Evolutionary conservation across 2,888 invertebrate genomes (phyloP), one percentile per base, ranked within the genome.

Genomic region (Drosophila subquinaria): DNA sequence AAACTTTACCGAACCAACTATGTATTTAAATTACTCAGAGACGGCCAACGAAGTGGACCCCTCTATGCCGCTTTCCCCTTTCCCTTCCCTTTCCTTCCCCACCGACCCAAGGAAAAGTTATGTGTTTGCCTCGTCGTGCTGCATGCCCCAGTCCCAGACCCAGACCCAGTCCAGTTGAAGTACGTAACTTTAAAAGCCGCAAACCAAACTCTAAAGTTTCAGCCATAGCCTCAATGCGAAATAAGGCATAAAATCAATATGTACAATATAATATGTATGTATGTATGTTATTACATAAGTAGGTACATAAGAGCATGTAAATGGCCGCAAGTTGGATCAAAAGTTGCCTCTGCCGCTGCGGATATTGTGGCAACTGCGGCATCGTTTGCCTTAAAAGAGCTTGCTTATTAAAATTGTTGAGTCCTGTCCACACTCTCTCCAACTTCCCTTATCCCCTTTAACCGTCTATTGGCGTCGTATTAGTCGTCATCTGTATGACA

Each of bases 401-500:
- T 88, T 60, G 78, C 90, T 85, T 85, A 85, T 85, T 85, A 85
- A 85, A 85, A 85, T 86, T 80, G 74, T 81, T 74, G 86, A 81
- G 69, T 75, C 63, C 62, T 55, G 63, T 43, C 67, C 65, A 50
- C 73, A 42, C 52, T 50, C 50, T n/a, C 17, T 30, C 27, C 4
- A 15, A 17, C 27, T 33, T 9, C 27, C 23, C 33, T 5, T 35
- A 35, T n/a, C 33, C 30, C 11, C 1, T 9, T 20, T 13, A 10
- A 48, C 52, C 55, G 50, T 52, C 77, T 73, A 73, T 82, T 84
- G 85, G 69, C 82, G 56, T 72, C 87, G 84, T 78, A 85, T 84
- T 89, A 89, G 90, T 81, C 90, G 89, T 89, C 84, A 90, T 89
- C 90, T 88, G 90, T 73, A 84, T 81, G 82, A 81, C 81, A 89